These are phyloP conservation scores for Leptinotarsa juncta DNA, from an alignment of 2,888 invertebrate genomes.

Conservation along the genomic window DNA sequence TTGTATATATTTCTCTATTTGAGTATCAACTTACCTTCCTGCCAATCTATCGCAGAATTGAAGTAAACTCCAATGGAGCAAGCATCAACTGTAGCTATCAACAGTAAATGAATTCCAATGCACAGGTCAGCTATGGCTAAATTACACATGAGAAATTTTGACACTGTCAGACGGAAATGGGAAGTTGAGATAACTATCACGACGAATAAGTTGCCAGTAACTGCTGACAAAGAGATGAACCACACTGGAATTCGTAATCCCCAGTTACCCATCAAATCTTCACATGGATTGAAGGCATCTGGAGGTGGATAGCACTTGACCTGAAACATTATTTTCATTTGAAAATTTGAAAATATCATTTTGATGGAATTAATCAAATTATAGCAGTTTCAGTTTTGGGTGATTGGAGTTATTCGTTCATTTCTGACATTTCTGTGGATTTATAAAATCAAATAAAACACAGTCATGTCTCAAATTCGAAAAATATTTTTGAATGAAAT, in stretches of 20 bases:
- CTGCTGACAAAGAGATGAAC: conserved; percentile 71
- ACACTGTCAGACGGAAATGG: conserved; percentile 67
- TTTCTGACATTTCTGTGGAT: too few relatives aligned
- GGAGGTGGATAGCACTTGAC: conserved; percentile 69
- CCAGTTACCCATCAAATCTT: conserved; percentile 74
- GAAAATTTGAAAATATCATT: too few relatives aligned
- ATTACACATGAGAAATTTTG: conserved; percentile 75
- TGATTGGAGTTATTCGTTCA: too few relatives aligned
- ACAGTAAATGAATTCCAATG: conserved; percentile 74
- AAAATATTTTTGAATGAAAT: too few relatives aligned
- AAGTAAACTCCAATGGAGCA: conserved; percentile 75
- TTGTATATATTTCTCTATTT: too few relatives aligned
- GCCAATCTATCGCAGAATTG: conserved; percentile 78
- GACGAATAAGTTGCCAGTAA: conserved; percentile 75
- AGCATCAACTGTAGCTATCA: conserved; percentile 73
- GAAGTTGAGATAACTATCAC: conserved; percentile 70
- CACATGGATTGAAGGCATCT: conserved; percentile 75
- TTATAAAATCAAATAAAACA: too few relatives aligned
- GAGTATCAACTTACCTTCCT: conserved; percentile 65
- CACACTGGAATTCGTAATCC: conserved; percentile 72
- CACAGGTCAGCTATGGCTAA: conserved; percentile 76
- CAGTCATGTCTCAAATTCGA: too few relatives aligned
- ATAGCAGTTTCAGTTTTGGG: too few relatives aligned
- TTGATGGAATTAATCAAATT: too few relatives aligned
- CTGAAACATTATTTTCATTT: conserved; percentile 43